Evolutionary conservation across 2,113 vertebrate genomes (phyloP).

Genomic region (Bostrychus sinensis): DNA sequence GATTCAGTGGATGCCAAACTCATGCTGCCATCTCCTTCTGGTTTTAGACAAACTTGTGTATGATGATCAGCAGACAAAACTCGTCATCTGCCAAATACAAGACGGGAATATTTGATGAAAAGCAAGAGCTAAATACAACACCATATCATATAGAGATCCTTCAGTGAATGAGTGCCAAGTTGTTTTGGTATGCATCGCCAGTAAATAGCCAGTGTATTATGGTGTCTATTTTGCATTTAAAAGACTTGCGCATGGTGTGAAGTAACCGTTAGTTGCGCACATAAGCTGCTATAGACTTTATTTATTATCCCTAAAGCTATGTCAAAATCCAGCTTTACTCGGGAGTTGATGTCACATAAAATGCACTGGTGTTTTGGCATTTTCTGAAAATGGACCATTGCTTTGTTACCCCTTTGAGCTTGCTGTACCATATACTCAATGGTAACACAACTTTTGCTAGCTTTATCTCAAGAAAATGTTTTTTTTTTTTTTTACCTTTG

Average conservation of each 20-base stretch:
- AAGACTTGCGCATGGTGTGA: too few species aligned
- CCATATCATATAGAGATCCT: not conserved
- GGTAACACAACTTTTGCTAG: too few species aligned
- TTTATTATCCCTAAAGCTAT: not conserved
- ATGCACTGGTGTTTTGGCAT: not conserved
- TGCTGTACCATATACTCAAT: not conserved
- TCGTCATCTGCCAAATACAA: not conserved
- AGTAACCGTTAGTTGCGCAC: not conserved
- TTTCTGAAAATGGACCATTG: not conserved
- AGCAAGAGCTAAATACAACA: not conserved
- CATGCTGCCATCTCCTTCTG: slow-evolving; percentile 1
- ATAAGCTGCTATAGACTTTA: too few species aligned
- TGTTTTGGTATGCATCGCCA: not conserved
- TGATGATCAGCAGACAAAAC: not conserved
- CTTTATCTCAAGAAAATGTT: too few species aligned
- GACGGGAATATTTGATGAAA: not conserved
- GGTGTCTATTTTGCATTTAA: not conserved
- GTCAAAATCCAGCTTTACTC: not conserved
- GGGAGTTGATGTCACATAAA: not conserved
- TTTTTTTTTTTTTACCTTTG: too few species aligned
- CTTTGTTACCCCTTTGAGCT: not conserved
- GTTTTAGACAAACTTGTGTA: slow-evolving; percentile 4
- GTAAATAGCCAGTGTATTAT: not conserved
- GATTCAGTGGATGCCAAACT: slow-evolving; percentile 4
- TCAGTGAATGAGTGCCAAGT: not conserved